Evolutionary conservation across 2,113 vertebrate species (phyloP), one percentile per base, ranked within the genome.

Genomic region (Sinocyclocheilus anophthalmus): DNA sequence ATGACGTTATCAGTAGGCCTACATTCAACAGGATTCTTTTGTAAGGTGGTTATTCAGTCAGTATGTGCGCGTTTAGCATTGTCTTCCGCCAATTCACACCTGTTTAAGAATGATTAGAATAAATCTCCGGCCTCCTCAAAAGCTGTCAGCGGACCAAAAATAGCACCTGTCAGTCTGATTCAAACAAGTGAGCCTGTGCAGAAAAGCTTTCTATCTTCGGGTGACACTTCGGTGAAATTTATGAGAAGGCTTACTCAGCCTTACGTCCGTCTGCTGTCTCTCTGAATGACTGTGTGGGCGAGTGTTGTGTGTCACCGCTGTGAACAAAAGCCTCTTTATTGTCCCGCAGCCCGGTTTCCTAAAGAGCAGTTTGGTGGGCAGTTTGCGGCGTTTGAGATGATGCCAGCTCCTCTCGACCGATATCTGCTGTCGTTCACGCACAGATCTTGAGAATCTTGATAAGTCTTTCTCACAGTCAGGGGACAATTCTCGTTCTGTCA

Each of bases 291-390:
- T 70, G 67, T 65, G 69, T 72, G 69, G 69, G 37, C 37, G 26
- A 55, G 45, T 37, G 53, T 83, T 61, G 57, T 82, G 59, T 72
- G 72, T 57, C 84, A 85, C 37, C 33, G 14, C 57, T 10, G 72
- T 10, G 80, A 39, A 89, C 88, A 91, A 88, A 80, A 72, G 76
- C 55, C 39, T 61, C 72, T 85, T 89, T 90, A 87, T 90, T 45
- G 81, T 67, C 24, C 59, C 14, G 7, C 78, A 22, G 8, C 5
- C 63, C 26, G 9, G 42, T 82, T 55, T 53, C 81, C 48, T 59
- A 30, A 76, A 37, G 61, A 72, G 72, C 50, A 81, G 78, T 75
- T 88, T 76, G 84, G 81, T 86, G 76, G 75, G 70, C 78, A 50
- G 55, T 61, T 83, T 12, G 70, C 2, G 22, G 50, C 20, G 11